A percentile compares a stretch with the other conserved stretches of the same genome.
phyloP scores from a whole-genome alignment of 2,888 invertebrate genomes.

The Spicauda simplicius region DNA sequence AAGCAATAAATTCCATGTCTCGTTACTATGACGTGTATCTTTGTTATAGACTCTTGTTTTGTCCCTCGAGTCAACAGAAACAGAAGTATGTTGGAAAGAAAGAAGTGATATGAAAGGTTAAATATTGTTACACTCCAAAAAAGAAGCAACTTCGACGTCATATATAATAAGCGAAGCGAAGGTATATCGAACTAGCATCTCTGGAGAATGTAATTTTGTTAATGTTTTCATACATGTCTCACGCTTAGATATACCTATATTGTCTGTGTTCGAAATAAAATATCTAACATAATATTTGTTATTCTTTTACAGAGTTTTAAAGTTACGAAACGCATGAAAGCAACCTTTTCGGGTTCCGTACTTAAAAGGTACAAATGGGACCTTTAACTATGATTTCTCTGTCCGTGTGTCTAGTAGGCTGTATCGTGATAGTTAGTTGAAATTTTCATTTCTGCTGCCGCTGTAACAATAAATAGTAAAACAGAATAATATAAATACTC shows the following conservation, averaged over 20 bases:
- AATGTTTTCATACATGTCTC: conserved; percentile 2
- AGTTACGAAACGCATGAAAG: no score
- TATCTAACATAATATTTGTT: not conserved
- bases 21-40: conserved; percentile 25
- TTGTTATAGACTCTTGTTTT: conserved; percentile 10
- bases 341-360: no score
- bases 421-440: no score
- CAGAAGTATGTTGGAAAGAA: conserved; percentile 10
- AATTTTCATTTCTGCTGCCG: no score
- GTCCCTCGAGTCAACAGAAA: not conserved
- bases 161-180: conserved; percentile 6
- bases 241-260: not conserved
- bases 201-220: conserved; percentile 23
- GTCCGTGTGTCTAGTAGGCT: no score
- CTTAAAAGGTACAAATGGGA: no score
- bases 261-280: not conserved
- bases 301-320: no score
- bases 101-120: conserved; percentile 5
- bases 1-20: conserved; percentile 28
- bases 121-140: conserved; percentile 20
- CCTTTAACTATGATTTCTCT: no score
- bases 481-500: no score
- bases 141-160: conserved; percentile 12
- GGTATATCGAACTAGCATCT: conserved; percentile 5
- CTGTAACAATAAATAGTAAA: no score